Evolutionary conservation across 2,888 invertebrate species (phyloP), one percentile per base, ranked within the genome.

Genomic region (Dinocampus coccinellae): DNA sequence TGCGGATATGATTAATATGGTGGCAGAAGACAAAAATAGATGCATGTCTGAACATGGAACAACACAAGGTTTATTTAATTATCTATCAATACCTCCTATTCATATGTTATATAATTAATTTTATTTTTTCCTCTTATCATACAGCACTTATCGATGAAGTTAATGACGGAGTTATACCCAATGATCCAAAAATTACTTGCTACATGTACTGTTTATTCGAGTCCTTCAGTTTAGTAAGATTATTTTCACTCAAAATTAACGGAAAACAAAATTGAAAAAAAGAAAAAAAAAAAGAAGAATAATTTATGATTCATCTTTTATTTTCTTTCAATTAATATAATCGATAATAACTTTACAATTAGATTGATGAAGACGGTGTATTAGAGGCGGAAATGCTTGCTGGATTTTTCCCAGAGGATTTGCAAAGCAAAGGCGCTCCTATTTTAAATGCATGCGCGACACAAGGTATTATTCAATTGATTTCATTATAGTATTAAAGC

Each of bases 21-120:
- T 84, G 0, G 70, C 75, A 34, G 77, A 72, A 1, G 87, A 87
- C 73, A 87, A 87, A 64, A 13, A 33, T 0, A 80, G 81, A n/a
- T 87, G 87, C 72, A 87, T 87, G 87, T 52, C n/a, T 1, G 81
- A 81, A 36, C 81, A 83, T 67, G 84, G 85, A 11, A 85, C 87
- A 3, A 77, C 80, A 16, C 80, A 87, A 78, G 85, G 87, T 87
- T 52, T 74, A 74, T 72, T 11, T 16, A 3, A 36, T 10, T 47
- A 33, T 55, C 9, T 47, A 62, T 68, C n/a, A n/a, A 36, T 36
- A 11, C 29, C 11, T 52, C 20, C 39, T 33, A 36, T 29, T 0
- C 20, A 11, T 2, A 13, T 22, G n/a, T 42, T n/a, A 42, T 58
- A 20, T 6, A 13, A 26, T 11, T 33, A 36, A 0, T 22, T 9